Evolutionary conservation across 2,888 invertebrate species (phyloP).

Genomic region (Apamea epomidion): DNA sequence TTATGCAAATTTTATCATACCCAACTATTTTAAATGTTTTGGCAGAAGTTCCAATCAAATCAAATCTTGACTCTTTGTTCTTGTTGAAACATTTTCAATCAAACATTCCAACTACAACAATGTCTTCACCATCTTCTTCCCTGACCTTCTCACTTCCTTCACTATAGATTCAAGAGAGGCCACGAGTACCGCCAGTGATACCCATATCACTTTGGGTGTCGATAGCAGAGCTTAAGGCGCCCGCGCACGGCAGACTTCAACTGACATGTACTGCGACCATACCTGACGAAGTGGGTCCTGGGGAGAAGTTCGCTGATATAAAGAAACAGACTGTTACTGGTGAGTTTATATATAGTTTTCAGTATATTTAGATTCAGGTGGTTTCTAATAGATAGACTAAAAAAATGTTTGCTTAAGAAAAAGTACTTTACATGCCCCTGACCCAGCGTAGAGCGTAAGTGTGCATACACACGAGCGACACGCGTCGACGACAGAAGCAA

Average conservation of each 20-base stretch:
- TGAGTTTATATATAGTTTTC: conserved; percentile 76
- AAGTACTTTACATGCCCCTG: background rate
- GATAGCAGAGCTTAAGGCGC: conserved; percentile 93
- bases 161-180: conserved; percentile 83
- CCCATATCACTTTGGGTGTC: conserved; percentile 94
- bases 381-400: background rate
- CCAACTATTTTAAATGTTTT: background rate
- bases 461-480: too few species aligned
- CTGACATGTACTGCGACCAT: conserved; percentile 95
- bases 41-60: background rate
- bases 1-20: conserved; percentile 5
- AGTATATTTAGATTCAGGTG: background rate
- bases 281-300: conserved; percentile 93
- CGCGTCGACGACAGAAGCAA: too few species aligned
- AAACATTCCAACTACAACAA: background rate
- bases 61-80: background rate
- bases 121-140: background rate
- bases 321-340: conserved; percentile 94
- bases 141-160: background rate
- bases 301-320: conserved; percentile 93
- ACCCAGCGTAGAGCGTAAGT: background rate
- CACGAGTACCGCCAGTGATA: conserved; percentile 85
- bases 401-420: background rate
- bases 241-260: conserved; percentile 92
- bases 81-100: background rate